Base-by-base conservation (phyloP, 2,797 vertebrate genomes). In the Malacoctenus gilli region DNA sequence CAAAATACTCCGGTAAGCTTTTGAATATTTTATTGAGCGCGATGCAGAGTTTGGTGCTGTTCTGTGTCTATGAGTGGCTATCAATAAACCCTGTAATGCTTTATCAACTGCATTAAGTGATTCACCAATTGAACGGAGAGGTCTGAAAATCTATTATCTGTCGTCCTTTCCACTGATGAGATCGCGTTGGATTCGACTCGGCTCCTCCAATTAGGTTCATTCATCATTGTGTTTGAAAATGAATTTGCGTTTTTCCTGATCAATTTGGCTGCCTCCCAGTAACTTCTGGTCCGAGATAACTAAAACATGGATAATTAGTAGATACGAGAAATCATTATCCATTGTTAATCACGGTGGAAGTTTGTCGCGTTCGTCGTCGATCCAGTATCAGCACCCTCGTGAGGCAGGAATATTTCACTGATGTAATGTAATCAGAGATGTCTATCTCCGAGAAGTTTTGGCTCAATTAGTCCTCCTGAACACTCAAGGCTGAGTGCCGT, bases 371-470 rank as follows among this genome's bases (percentile, higher is more conserved):
- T 87, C 71, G 71, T 87, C 85, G 75, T 82, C 42, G 36, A 65
- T 47, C 21, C 68, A 38, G 63, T 82, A 79, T 77, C 76, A 53
- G 62, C 71, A 54, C 70, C 53, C 50, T 68, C 79, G 52, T 67
- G 47, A 80, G 68, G 75, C 56, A 56, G 63, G 86, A 85, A 83
- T 78, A 80, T 87, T 83, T 60, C 59, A 51, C 66, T 75, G 75
- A 77, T 81, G 72, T 82, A 83, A 88, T 81, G 83, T 68, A 84
- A 87, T 90, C 86, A 89, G 82, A 81, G 73, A 82, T 76, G 72
- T 82, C 60, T 74, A 79, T 84, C 74, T 83, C 58, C 1, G 56
- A 71, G 68, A 85, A 75, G 66, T 83, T 84, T 76, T 57, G 69
- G 63, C 80, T 84, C 77, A 87, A 86, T 87, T 84, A 87, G 72